Evolutionary conservation across 2,113 vertebrate genomes (phyloP).

Genomic region (Dasyprocta punctata): DNA sequence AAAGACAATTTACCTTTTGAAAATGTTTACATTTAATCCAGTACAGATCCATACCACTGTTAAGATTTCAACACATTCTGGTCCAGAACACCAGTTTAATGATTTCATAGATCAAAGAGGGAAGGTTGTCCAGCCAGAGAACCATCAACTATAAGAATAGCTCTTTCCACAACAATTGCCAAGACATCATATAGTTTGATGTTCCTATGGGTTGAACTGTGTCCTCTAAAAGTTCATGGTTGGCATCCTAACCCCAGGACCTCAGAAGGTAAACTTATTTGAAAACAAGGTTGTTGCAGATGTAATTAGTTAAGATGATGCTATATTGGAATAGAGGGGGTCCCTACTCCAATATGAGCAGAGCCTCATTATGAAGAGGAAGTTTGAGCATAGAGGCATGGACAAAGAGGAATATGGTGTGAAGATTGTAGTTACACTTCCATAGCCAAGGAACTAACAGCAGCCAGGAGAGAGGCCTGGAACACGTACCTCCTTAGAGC

Average conservation of each 20-base stretch:
- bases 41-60: background rate
- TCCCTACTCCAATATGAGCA: background rate
- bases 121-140: background rate
- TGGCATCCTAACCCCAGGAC: background rate
- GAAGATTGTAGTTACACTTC: background rate
- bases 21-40: conserved; percentile 32
- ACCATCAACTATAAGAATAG: background rate
- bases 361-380: background rate
- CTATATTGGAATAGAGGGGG: background rate
- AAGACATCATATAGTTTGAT: background rate
- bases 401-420: background rate
- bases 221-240: background rate
- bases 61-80: conserved; percentile 52
- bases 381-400: background rate
- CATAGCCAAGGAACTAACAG: background rate
- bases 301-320: background rate
- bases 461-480: background rate
- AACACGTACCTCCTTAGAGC: background rate
- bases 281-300: background rate
- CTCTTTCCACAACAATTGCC: background rate
- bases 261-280: conserved; percentile 33
- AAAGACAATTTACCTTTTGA: conserved; percentile 40
- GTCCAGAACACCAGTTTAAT: conserved; percentile 15
- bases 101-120: conserved; percentile 50
- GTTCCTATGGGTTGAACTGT: conserved; percentile 19